Conservation (phyloP, 2,797 vertebrate genomes). For the Periparus ater region DNA sequence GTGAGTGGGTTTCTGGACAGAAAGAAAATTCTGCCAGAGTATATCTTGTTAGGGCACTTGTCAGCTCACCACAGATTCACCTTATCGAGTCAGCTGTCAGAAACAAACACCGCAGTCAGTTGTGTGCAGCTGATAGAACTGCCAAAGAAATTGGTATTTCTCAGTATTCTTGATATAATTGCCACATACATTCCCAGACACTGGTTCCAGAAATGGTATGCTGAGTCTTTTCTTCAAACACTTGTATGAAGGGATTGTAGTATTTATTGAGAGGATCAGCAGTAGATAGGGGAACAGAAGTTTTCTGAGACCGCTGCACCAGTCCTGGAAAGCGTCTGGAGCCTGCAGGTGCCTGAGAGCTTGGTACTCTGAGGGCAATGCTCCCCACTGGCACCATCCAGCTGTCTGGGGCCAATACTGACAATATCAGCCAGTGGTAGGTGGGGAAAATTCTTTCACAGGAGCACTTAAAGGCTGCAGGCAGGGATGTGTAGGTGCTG, state of each 20-base stretch:
- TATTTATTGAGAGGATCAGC: neutral
- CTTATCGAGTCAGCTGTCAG: slow-evolving; percentile 4
- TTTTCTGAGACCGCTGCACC: neutral
- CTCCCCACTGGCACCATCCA: neutral
- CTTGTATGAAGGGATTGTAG: neutral
- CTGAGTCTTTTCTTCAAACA: neutral
- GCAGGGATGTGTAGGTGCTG: neutral
- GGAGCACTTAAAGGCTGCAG: neutral
- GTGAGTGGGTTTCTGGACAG: neutral
- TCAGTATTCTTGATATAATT: neutral
- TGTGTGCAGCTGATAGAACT: neutral
- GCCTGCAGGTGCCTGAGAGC: neutral
- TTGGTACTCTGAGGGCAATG: neutral
- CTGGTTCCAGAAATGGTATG: neutral
- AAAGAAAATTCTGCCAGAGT: neutral
- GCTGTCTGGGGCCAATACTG: neutral
- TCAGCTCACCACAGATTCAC: neutral
- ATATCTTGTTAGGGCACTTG: neutral
- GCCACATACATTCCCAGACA: neutral
- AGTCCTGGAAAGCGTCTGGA: neutral
- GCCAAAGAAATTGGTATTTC: neutral
- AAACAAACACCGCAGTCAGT: neutral
- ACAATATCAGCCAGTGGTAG: neutral
- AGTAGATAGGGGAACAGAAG: neutral
- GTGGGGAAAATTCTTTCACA: neutral